Evolutionary conservation across 2,797 vertebrate genomes (phyloP), one percentile per base, ranked within the genome.

Genomic region (Molossus alvarezi): DNA sequence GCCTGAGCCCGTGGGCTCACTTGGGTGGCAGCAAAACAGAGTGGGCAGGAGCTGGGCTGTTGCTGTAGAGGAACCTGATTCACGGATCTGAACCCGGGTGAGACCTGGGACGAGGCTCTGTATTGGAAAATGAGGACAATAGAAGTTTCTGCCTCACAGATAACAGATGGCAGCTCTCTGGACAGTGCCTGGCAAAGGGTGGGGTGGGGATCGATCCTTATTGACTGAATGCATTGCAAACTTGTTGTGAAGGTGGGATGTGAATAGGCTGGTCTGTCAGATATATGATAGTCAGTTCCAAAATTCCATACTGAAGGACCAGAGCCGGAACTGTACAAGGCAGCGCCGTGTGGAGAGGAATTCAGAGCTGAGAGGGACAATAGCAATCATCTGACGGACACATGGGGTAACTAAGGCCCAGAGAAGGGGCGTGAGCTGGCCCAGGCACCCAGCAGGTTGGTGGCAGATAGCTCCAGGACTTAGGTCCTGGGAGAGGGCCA

Each of bases 201-300:
- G 27, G 27, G 27, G 0, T 0, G 0, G 29, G 1, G 18, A n/a
- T 27, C n/a, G 41, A 53, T 23, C 2, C 15, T 41, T 14, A 4
- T 3, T n/a, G 73, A 41, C 45, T 5, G 14, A n/a, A 45, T 0
- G 27, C 27, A 23, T 21, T 18, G 11, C n/a, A 17, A 55, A 72
- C 67, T 27, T n/a, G 25, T 45, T 57, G 37, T 76, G 73, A 75
- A 62, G 29, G 27, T 29, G 27, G 11, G 33, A 20, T 10, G 85
- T n/a, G 82, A 8, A 0, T 53, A 71, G 55, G 37, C 60, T 53
- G 55, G 14, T 20, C 48, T 62, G 20, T 76, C 57, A 17, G 76
- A 6, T 18, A 45, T 0, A 1, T 23, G 75, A 37, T 5, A n/a
- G 25, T 27, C 6, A 18, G 45, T 57, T 71, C 41, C 45, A 60